Evolutionary conservation across 2,113 vertebrate species (phyloP).

Genomic region (Dinomys branickii): DNA sequence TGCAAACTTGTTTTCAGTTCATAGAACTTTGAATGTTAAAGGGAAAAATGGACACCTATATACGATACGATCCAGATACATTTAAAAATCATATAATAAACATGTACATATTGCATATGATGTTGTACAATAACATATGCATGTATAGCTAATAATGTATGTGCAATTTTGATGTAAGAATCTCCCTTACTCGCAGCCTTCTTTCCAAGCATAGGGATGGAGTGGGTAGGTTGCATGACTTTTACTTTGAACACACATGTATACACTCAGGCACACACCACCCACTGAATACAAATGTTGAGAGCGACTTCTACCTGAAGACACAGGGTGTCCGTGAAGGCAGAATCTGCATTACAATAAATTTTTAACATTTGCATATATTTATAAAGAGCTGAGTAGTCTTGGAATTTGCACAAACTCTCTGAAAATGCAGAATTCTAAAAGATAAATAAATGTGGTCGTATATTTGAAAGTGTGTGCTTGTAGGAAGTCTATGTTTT

Average conservation of each 20-base stretch:
- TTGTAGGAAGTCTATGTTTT: neutral
- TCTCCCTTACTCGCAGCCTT: neutral
- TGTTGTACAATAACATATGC: neutral
- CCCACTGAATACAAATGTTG: neutral
- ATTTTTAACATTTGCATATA: neutral
- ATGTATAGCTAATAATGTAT: neutral
- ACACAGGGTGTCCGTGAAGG: neutral
- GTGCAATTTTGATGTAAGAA: neutral
- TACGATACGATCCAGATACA: neutral
- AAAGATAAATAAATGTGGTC: neutral
- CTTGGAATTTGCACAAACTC: neutral
- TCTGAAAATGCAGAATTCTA: neutral
- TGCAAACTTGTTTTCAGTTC: neutral
- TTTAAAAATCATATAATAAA: neutral
- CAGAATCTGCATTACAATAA: neutral
- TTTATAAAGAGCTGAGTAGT: neutral
- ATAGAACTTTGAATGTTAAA: neutral
- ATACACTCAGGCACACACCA: rapidly evolving
- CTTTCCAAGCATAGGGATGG: neutral
- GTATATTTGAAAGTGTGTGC: neutral
- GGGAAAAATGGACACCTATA: neutral
- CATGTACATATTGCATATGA: neutral
- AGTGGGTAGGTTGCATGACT: rapidly evolving
- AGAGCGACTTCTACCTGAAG: neutral
- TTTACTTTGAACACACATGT: neutral